Conservation (phyloP, 2,888 invertebrate genomes). For the Miltochrista miniata region DNA sequence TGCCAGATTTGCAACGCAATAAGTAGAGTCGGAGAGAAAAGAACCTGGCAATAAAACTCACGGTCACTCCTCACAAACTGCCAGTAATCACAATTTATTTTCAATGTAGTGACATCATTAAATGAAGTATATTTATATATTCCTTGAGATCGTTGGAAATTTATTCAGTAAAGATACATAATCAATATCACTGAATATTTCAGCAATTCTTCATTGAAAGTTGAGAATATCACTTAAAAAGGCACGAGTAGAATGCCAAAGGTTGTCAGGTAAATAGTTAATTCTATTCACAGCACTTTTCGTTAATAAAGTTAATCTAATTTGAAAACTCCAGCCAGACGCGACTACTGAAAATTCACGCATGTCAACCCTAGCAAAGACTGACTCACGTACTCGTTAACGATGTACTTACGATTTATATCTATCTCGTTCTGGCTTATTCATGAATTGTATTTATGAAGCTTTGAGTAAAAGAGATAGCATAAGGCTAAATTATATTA, state of each 20-base stretch:
- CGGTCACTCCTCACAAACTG: no score
- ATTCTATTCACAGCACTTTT: constrained; percentile 19
- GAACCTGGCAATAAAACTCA: no score
- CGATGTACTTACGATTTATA: constrained; percentile 34
- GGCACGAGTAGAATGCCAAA: constrained; percentile 7
- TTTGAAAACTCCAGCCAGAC: constrained; percentile 21
- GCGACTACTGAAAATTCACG: constrained; percentile 13
- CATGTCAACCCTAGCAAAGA: constrained; percentile 32
- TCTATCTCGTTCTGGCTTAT: constrained; percentile 45
- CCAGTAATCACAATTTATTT: no score
- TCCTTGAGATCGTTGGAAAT: no score
- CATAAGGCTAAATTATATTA: constrained; percentile 36
- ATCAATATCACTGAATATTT: no score
- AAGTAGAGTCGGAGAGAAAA: no score
- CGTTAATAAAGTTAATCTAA: constrained; percentile 25
- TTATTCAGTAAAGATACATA: no score
- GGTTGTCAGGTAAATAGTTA: constrained; percentile 23
- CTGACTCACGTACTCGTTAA: constrained; percentile 32
- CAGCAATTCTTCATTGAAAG: no score
- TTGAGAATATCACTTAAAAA: not conserved
- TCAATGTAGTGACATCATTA: no score
- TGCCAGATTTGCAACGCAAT: no score
- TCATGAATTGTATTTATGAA: constrained; percentile 29
- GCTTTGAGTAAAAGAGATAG: constrained; percentile 34
- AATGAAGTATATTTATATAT: no score